Percentiles rank a stretch among this genome's conserved stretches.
phyloP scores from a whole-genome alignment of 1,140 invertebrate genomes.

The Aethina tumida region DNA sequence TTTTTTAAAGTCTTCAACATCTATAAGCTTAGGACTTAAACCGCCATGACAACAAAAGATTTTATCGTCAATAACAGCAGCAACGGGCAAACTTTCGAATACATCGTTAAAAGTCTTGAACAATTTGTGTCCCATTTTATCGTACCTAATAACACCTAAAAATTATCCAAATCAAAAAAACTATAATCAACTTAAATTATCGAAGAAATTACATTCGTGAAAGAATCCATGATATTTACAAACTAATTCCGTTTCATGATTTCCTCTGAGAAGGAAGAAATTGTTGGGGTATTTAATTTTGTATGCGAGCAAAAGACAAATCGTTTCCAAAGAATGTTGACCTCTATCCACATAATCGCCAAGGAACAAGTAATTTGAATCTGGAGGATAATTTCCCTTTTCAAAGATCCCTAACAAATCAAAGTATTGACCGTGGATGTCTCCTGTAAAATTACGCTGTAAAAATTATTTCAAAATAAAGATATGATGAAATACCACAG shows the following conservation, averaged over 20 bases:
- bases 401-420: slow-evolving; percentile 89
- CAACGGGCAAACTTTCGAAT: slow-evolving; percentile 79
- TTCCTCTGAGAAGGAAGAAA: slow-evolving; percentile 80
- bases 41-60: slow-evolving; percentile 82
- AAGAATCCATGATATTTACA: slow-evolving; percentile 79
- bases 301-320: slow-evolving; percentile 79
- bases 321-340: slow-evolving; percentile 76
- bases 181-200: no score
- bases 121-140: slow-evolving; percentile 68
- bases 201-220: slow-evolving; percentile 58
- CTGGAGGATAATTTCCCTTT: slow-evolving; percentile 92
- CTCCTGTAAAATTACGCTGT: slow-evolving; percentile 51
- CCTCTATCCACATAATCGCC: slow-evolving; percentile 88
- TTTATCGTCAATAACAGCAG: slow-evolving; percentile 75
- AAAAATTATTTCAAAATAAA: no score
- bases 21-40: slow-evolving; percentile 64
- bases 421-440: slow-evolving; percentile 90
- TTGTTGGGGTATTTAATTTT: slow-evolving; percentile 94
- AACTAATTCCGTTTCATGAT: slow-evolving; percentile 76
- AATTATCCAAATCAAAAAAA: slow-evolving; percentile 2
- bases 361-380: slow-evolving; percentile 90
- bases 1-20: no score
- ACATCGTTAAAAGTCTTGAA: slow-evolving; percentile 82
- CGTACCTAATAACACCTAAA: slow-evolving; percentile 35
- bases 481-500: slow-evolving; percentile 91